Conservation (phyloP, 2,888 invertebrate species). For the Acronicta alni region DNA sequence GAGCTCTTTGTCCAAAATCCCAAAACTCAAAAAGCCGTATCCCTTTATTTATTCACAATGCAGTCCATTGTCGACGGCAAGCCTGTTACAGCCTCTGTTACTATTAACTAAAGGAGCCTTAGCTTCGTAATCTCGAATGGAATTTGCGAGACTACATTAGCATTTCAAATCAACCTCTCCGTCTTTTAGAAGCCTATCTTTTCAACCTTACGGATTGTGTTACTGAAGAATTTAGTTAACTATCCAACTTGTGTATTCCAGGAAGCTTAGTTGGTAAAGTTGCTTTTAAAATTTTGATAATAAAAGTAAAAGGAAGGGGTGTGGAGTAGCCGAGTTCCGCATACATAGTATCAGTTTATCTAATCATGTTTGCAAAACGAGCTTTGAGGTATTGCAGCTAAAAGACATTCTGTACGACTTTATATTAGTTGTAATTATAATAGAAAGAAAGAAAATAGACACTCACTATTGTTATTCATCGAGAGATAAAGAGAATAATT, state of each 20-base stretch:
- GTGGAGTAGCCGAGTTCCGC: slow-evolving; percentile 16
- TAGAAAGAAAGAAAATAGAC: too few relatives aligned
- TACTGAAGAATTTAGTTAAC: slow-evolving; percentile 52
- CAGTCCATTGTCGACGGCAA: slow-evolving; percentile 56
- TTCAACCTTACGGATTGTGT: slow-evolving; percentile 60
- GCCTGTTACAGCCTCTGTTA: slow-evolving; percentile 57
- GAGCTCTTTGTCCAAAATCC: slow-evolving; percentile 38
- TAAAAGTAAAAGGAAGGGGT: slow-evolving; percentile 40
- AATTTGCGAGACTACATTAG: slow-evolving; percentile 69
- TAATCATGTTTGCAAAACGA: slow-evolving; percentile 22
- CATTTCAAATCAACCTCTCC: slow-evolving; percentile 69
- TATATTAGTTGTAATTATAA: too few relatives aligned
- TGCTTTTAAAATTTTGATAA: slow-evolving; percentile 31
- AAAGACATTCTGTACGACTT: neutral
- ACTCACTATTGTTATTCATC: too few relatives aligned
- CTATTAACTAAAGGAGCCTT: slow-evolving; percentile 65
- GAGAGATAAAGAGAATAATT: too few relatives aligned
- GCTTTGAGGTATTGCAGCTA: slow-evolving; percentile 5
- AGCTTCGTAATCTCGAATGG: slow-evolving; percentile 69
- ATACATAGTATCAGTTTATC: slow-evolving; percentile 35
- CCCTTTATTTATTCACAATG: slow-evolving; percentile 61
- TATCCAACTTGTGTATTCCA: slow-evolving; percentile 47
- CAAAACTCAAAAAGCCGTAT: slow-evolving; percentile 47
- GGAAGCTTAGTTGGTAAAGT: slow-evolving; percentile 19
- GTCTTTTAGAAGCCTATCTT: slow-evolving; percentile 60